A percentile compares a stretch with the other conserved stretches of the same genome.
Evolutionary conservation across 1,140 invertebrate genomes (phyloP).

Genomic region (Ditylenchus dipsaci): DNA sequence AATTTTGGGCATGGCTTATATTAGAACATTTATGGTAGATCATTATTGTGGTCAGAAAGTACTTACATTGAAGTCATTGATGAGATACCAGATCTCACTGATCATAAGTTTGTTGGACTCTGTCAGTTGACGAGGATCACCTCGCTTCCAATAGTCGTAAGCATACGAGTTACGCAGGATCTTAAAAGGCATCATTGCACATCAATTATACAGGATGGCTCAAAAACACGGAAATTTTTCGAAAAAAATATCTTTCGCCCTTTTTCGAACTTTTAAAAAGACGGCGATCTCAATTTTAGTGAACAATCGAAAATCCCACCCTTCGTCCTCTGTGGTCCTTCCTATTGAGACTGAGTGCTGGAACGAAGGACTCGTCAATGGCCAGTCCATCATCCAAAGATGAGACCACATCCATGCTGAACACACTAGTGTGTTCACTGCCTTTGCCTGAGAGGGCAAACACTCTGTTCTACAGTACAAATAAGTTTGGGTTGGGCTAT

Average conservation of each 20-base stretch:
- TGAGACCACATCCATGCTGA: constrained; percentile 40
- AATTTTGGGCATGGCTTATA: no score
- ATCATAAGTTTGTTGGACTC: constrained; percentile 36
- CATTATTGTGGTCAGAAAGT: no score
- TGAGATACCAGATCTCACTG: constrained; percentile 50
- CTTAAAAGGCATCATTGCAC: constrained; percentile 19
- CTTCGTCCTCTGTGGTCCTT: constrained; percentile 49
- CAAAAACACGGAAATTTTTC: not conserved
- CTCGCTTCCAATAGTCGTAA: constrained; percentile 49
- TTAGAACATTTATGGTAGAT: no score
- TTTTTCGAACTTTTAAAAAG: no score
- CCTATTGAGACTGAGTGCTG: constrained; percentile 24
- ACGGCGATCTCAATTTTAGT: no score
- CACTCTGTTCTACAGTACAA: constrained; percentile 25
- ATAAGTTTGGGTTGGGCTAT: not conserved
- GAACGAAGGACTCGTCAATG: constrained; percentile 47
- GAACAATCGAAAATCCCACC: constrained; percentile 12
- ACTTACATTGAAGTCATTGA: constrained; percentile 52
- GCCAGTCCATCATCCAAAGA: constrained; percentile 42
- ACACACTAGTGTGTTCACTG: constrained; percentile 12
- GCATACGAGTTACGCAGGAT: constrained; percentile 52
- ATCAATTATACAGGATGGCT: no score
- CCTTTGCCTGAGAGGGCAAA: constrained; percentile 33
- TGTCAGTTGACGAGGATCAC: constrained; percentile 36
- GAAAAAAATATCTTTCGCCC: not conserved